Evolutionary conservation across 2,888 invertebrate genomes (phyloP).

Genomic region (Polylopha cassiicola): DNA sequence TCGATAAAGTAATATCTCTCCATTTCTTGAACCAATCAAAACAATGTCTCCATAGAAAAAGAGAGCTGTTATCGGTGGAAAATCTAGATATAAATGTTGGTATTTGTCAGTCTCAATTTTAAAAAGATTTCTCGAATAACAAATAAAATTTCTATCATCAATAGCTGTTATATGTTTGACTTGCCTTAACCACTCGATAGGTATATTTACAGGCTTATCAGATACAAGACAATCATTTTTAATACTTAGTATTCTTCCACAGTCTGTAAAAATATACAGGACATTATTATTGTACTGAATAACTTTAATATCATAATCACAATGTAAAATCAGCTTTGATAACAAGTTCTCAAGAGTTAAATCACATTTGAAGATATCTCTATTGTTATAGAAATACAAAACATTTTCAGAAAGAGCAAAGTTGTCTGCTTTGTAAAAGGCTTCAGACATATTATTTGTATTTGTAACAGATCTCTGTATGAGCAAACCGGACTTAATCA

Average conservation of each 20-base stretch:
- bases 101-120: conserved; percentile 56
- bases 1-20: conserved; percentile 56
- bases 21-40: conserved; percentile 48
- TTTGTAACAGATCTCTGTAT: conserved; percentile 48
- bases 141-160: conserved; percentile 55
- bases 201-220: conserved; percentile 41
- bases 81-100: conserved; percentile 57
- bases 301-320: conserved; percentile 53
- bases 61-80: conserved; percentile 55
- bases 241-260: conserved; percentile 52
- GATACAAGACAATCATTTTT: conserved; percentile 30
- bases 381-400: conserved; percentile 47
- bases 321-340: conserved; percentile 42
- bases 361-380: conserved; percentile 50
- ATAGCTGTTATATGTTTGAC: conserved; percentile 50
- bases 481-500: conserved; percentile 46
- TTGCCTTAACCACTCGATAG: conserved; percentile 55
- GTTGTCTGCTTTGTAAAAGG: conserved; percentile 51
- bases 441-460: conserved; percentile 37
- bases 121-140: conserved; percentile 58
- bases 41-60: conserved; percentile 62
- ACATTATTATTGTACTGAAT: conserved; percentile 41
- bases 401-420: conserved; percentile 43
- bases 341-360: conserved; percentile 36
- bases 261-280: conserved; percentile 51